phyloP scores from a whole-genome alignment of 2,797 vertebrate species.

The Anguilla obscura region DNA sequence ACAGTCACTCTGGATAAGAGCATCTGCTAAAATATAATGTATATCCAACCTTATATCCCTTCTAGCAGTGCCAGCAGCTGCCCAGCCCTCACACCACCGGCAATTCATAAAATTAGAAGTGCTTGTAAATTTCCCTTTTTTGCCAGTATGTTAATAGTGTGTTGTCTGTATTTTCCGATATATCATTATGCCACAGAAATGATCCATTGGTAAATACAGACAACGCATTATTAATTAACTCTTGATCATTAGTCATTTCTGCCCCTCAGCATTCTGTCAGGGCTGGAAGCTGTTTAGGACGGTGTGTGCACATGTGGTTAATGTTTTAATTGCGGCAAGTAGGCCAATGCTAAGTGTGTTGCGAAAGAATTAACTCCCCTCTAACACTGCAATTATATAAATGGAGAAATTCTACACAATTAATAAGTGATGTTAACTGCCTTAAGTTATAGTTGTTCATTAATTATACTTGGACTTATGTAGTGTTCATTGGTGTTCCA shows the following conservation, averaged over 20 bases:
- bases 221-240: too few relatives aligned
- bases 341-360: not conserved
- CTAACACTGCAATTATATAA: not conserved
- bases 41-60: too few relatives aligned
- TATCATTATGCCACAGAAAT: too few relatives aligned
- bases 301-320: not conserved
- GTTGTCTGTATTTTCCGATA: too few relatives aligned
- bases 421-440: not conserved
- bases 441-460: not conserved
- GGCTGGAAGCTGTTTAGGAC: not conserved
- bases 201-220: too few relatives aligned
- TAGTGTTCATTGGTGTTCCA: constrained; percentile 2
- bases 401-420: not conserved
- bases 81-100: too few relatives aligned
- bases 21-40: too few relatives aligned
- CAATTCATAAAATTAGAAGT: too few relatives aligned
- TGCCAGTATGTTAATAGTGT: too few relatives aligned
- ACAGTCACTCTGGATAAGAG: too few relatives aligned
- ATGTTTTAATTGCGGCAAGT: not conserved
- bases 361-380: not conserved
- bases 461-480: constrained; percentile 8
- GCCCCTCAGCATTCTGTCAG: not conserved
- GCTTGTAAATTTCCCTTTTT: too few relatives aligned
- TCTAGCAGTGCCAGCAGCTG: too few relatives aligned
- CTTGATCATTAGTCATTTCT: not conserved